Base-by-base conservation (phyloP, 2,797 vertebrate species). In the Pachyuromys duprasi region DNA sequence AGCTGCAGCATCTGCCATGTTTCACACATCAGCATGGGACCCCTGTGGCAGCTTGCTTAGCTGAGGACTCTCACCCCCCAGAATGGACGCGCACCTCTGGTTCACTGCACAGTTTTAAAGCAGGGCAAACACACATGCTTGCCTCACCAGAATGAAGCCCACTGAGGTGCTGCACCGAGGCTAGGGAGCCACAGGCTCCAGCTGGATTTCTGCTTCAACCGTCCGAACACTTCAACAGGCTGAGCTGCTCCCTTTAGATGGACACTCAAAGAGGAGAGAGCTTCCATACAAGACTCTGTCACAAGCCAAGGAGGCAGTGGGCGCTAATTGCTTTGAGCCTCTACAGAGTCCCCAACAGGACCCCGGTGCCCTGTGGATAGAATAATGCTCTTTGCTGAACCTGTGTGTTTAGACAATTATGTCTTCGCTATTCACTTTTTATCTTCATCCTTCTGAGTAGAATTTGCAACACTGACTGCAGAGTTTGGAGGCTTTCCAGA, bases 401-500 rank as follows among this genome's bases (percentile, higher is more conserved):
- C 65, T 60, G 5, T 11, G 14, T 26, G 18, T 57, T 92, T 84
- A 63, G 60, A 17, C 89, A 69, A 76, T 69, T 62, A 13, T 63
- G 72, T 75, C 57, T 91, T 86, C 24, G 39, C 42, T 82, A 31
- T 67, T 14, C 6, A 82, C 17, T 49, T 96, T 91, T 89, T 67
- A 74, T 42, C 67, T 88, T 26, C 28, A 8, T 75, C 89, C 65
- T 93, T 36, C 36, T 1, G 31, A 94, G 62, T 45, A 5, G 86
- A 92, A 49, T 83, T 83, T 69, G 18, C 31, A 65, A 55, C 14
- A 39, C n/a, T 63, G 53, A 53, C 69, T 60, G 45, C 65, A 67
- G 92, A 84, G 26, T 78, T 57, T 88, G 60, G 78, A 93, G 78
- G 42, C 57, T 20, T 90, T 93, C 89, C 86, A 93, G 72, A 31